These are phyloP conservation scores for Elachura formosa DNA, from an alignment of 2,113 vertebrate species.

Conservation along the genomic window DNA sequence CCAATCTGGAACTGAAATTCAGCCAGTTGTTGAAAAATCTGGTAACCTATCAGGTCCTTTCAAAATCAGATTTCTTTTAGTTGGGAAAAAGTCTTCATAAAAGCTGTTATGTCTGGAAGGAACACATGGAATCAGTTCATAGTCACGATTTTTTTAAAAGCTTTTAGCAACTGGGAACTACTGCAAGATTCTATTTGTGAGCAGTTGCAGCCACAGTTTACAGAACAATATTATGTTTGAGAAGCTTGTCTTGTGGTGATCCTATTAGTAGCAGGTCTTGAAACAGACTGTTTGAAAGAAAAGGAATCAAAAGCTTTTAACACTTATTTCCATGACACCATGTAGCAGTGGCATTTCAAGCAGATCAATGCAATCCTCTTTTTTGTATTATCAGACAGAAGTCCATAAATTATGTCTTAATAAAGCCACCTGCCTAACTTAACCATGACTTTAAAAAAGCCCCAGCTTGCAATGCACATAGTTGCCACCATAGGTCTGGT, in stretches of 20 bases:
- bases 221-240: background rate
- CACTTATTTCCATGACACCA: background rate
- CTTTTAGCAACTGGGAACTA: background rate
- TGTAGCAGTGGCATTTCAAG: background rate
- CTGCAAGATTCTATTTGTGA: background rate
- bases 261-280: background rate
- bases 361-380: background rate
- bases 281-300: background rate
- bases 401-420: background rate
- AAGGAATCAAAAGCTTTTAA: background rate
- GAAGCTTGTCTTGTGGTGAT: accelerated
- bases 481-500: background rate
- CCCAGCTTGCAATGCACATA: background rate
- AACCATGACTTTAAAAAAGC: background rate
- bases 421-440: background rate
- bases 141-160: background rate
- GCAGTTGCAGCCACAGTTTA: background rate
- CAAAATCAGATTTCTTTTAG: background rate
- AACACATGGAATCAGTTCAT: background rate
- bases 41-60: background rate
- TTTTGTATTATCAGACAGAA: background rate
- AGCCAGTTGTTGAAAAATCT: background rate
- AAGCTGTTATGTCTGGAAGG: background rate
- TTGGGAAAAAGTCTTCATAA: background rate
- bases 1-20: background rate